Evolutionary conservation across 2,888 invertebrate species (phyloP).

Genomic region (Callimorpha dominula): DNA sequence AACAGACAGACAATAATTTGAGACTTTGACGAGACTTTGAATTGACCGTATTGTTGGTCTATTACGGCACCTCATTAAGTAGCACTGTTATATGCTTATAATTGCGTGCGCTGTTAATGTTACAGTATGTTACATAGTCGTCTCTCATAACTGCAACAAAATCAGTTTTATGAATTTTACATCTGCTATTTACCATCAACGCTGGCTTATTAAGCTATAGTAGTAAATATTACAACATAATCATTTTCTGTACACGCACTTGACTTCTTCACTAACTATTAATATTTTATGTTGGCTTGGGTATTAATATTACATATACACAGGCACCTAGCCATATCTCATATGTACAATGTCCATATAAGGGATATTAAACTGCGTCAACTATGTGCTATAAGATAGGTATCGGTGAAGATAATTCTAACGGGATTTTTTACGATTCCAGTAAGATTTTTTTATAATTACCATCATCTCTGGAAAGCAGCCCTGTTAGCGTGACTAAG

Average conservation of each 20-base stretch:
- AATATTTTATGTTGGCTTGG: slow-evolving; percentile 20
- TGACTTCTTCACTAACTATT: slow-evolving; percentile 18
- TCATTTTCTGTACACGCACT: slow-evolving; percentile 12
- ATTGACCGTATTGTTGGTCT: no score
- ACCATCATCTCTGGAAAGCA: no score
- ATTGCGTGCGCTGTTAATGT: slow-evolving; percentile 9
- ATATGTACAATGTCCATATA: no score
- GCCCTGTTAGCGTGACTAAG: slow-evolving; percentile 12
- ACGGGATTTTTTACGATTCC: no score
- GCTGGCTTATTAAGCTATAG: slow-evolving; percentile 16
- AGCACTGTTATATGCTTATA: not conserved
- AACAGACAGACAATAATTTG: no score
- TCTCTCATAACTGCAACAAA: slow-evolving; percentile 21
- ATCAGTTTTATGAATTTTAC: slow-evolving; percentile 32
- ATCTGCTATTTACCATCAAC: slow-evolving; percentile 17
- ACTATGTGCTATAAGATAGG: no score
- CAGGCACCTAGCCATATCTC: no score
- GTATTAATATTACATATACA: not conserved
- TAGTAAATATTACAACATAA: slow-evolving; percentile 33
- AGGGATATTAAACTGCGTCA: no score
- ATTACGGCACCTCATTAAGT: no score
- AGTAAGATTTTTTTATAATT: no score
- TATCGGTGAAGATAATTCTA: no score
- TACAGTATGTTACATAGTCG: not conserved
- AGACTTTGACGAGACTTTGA: no score